Evolutionary conservation across 2,888 invertebrate species (phyloP), one percentile per base, ranked within the genome.

Genomic region (Azorinus chamasolen): DNA sequence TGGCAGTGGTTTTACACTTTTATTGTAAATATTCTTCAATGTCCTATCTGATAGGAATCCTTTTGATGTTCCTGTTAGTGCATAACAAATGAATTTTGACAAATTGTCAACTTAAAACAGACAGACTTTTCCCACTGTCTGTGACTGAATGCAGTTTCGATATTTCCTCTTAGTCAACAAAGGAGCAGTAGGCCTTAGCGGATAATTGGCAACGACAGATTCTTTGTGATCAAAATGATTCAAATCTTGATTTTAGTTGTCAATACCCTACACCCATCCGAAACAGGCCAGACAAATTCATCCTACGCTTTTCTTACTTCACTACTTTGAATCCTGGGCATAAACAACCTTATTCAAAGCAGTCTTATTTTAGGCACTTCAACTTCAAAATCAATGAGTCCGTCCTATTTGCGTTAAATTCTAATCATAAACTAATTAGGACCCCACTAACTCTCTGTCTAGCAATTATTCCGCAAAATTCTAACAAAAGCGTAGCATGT

Each of bases 401-500:
- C 5, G 32, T 32, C 32, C 32, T 10, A 32, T 32, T 32, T 32
- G 32, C 20, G 55, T 39, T 55, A 55, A 55, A 37, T 55, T 55
- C 51, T 20, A 55, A 55, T 55, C 24, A 39, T 55, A 18, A 22
- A n/a, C 41, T 55, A 55, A 55, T 55, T 55, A 39, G 18, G 41
- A 24, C 32, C n/a, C 32, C 22, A 20, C 18, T 32, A 20, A 55
- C 55, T 24, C 20, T 16, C n/a, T 4, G 18, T 39, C 25, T 1
- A 24, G 18, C 24, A 27, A 53, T 53, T 53, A 32, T 32, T 32
- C 10, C 32, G 10, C 32, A 32, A 32, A 32, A 32, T 32, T 18
- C 16, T n/a, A 54, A 54, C 54, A 54, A 63, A 24, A 51, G 18
- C 43, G 22, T 70, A 41, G 70, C 71, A 64, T 71, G 71, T 58